Evolutionary conservation across 2,113 vertebrate genomes (phyloP), one percentile per base, ranked within the genome.

Genomic region (Lasiurus cinereus): DNA sequence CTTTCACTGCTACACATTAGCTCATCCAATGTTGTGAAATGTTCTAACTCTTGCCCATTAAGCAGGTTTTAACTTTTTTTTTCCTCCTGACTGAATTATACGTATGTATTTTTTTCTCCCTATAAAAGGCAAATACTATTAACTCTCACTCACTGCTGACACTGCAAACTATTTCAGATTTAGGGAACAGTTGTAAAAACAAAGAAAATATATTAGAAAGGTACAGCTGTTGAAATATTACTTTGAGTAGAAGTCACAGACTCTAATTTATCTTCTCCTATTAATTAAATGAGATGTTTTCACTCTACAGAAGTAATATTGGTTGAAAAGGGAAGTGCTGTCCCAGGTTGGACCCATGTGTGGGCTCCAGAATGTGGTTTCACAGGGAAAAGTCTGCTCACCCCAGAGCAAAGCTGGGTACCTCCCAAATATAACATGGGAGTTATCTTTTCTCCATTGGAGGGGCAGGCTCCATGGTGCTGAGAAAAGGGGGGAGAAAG

Each of bases 161-260:
- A 8, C 19, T 59, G 72, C 48, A 43, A 48, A 70, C 18, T 43
- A 27, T 67, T 87, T 85, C 86, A 94, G 88, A 83, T 67, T 67
- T 11, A 21, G 12, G 3, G 8, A 78, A 5, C 62, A 66, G 85
- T 91, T 92, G 91, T 80, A 62, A 96, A 96, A 97, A 91, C 76
- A 94, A 83, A 92, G 92, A 83, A n/a, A 79, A 70, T 24, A 48
- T 6, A 69, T 50, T 64, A 43, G 79, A 36, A 50, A 79, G 70
- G 36, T 43, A 66, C 76, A 46, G 15, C 31, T 1, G 9, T 33
- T 83, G 94, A 91, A 91, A 78, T 91, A 91, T 12, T n/a, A 31
- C 87, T 83, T 10, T 29, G 50, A 79, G 69, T 15, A 9, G 27
- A 36, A 86, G 74, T 48, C 90, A 33, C 48, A 85, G 89, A 10